These are phyloP conservation scores for Zygaena filipendulae DNA, from an alignment of 2,888 invertebrate species.

Conservation along the genomic window DNA sequence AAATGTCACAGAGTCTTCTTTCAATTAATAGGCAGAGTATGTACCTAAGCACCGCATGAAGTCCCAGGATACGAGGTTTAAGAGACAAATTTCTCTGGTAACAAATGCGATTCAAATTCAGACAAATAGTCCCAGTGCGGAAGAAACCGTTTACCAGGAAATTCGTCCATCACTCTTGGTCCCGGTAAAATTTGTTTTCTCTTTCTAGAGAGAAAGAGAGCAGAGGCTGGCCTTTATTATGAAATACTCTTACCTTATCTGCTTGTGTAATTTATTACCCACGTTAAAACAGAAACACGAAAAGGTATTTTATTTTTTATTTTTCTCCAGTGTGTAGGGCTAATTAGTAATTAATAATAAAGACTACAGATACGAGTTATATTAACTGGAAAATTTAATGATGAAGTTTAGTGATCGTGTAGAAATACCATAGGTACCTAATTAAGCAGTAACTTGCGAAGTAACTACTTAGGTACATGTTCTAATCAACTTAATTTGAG, in stretches of 20 bases:
- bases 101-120: conserved; percentile 68
- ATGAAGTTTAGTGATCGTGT: no score
- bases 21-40: no score
- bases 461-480: conserved; percentile 33
- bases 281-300: no score
- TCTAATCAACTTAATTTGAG: conserved; percentile 30
- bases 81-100: conserved; percentile 62
- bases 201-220: no score
- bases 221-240: no score
- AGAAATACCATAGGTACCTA: no score
- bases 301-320: no score
- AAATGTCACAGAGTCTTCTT: no score
- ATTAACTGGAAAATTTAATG: conserved; percentile 3
- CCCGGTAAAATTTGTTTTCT: conserved; percentile 47
- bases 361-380: conserved; percentile 22
- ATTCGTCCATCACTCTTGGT: conserved; percentile 63
- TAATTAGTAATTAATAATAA: conserved; percentile 15
- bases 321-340: conserved; percentile 28
- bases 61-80: conserved; percentile 31
- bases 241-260: no score
- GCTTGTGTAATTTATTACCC: no score
- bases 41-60: no score
- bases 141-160: conserved; percentile 61
- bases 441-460: conserved; percentile 15
- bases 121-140: conserved; percentile 65